Percentiles rank a stretch among this genome's conserved stretches.
These are phyloP conservation scores for Sminthurinus signatus DNA, from an alignment of 1,140 invertebrate species.

Conservation along the genomic window DNA sequence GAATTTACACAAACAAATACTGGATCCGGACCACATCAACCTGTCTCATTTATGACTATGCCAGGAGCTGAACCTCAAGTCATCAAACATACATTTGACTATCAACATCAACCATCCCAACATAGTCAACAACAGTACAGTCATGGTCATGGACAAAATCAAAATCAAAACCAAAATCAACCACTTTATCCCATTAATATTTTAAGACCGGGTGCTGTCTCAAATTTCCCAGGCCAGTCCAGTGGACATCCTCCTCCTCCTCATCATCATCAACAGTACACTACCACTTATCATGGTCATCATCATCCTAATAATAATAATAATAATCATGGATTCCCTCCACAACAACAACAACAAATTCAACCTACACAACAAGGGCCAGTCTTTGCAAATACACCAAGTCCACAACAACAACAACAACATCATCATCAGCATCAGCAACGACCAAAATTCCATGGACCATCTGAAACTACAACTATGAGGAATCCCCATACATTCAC, in stretches of 20 bases:
- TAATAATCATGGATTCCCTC: too few species aligned
- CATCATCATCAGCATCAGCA: background rate
- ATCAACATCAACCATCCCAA: background rate
- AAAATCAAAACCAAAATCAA: background rate
- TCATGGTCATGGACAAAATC: background rate
- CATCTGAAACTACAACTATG: background rate
- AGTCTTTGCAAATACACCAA: too few species aligned
- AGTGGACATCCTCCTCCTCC: too few species aligned
- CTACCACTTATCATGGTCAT: too few species aligned
- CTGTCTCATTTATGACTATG: constrained; percentile 7
- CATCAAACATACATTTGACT: background rate
- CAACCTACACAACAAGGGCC: too few species aligned
- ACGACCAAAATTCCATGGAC: background rate
- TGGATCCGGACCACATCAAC: background rate
- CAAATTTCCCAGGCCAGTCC: background rate
- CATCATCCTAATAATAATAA: too few species aligned
- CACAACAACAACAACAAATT: background rate
- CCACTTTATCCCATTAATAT: background rate
- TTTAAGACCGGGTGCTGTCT: background rate
- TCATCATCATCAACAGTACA: background rate
- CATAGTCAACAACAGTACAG: background rate
- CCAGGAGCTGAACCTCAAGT: constrained; percentile 2
- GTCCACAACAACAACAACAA: background rate
- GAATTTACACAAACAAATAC: constrained; percentile 1
- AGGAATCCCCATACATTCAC: background rate